Evolutionary conservation across 1,140 invertebrate genomes (phyloP).

Genomic region (Cryptotermes secundus): DNA sequence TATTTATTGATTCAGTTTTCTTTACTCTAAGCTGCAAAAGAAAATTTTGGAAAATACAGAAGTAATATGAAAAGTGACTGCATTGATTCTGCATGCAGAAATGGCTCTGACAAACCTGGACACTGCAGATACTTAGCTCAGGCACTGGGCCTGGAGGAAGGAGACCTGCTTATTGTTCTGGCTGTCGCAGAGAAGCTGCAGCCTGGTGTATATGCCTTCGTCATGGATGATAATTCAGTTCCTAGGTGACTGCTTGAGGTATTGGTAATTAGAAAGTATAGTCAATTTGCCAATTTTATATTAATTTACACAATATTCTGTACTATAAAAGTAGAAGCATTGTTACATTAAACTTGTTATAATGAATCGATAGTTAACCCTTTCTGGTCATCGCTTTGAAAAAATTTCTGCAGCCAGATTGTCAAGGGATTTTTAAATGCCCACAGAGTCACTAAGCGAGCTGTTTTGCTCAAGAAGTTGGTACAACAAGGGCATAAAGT

Average conservation of each 20-base stretch:
- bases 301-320: neutral
- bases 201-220: slow-evolving; percentile 25
- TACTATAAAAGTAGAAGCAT: neutral
- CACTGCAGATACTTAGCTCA: neutral
- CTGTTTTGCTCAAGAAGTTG: no score
- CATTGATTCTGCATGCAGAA: neutral
- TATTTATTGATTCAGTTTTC: neutral
- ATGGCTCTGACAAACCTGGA: neutral
- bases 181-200: slow-evolving; percentile 26
- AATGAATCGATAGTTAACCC: no score
- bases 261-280: neutral
- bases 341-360: neutral
- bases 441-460: no score
- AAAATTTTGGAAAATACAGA: neutral
- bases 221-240: neutral
- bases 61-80: neutral
- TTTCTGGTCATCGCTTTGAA: no score
- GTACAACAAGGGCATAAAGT: no score
- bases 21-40: neutral
- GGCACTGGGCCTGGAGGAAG: slow-evolving; percentile 10
- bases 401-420: no score
- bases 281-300: neutral
- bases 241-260: neutral
- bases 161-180: slow-evolving; percentile 26
- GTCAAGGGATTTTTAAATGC: no score